phyloP scores from a whole-genome alignment of 23 tunicate species.

The Trididemnum nubilum region DNA sequence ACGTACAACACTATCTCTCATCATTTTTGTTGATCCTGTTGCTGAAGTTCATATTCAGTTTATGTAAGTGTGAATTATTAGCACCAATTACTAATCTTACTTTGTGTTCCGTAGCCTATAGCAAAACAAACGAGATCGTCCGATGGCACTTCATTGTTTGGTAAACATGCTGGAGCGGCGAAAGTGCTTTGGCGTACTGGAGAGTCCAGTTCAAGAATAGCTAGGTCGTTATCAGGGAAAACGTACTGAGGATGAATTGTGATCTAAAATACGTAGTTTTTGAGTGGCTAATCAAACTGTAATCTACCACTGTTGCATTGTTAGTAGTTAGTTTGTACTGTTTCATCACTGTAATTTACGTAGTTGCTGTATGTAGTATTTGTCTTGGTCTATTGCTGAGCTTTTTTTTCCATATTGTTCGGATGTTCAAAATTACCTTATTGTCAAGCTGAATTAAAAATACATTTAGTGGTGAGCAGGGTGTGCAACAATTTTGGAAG shows the following conservation, averaged over 20 bases:
- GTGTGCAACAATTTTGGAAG: too few species aligned
- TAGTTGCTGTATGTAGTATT: too few species aligned
- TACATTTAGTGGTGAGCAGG: too few species aligned
- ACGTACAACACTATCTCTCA: too few species aligned
- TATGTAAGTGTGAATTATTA: too few species aligned
- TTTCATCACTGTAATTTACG: too few species aligned
- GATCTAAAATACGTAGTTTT: not conserved
- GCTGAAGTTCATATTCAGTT: too few species aligned
- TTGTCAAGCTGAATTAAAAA: too few species aligned
- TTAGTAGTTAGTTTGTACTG: not conserved
- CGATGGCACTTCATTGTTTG: constrained; percentile 28
- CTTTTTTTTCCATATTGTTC: too few species aligned
- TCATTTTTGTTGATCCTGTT: too few species aligned
- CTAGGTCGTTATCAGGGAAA: constrained; percentile 25
- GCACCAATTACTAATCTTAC: constrained; percentile 6
- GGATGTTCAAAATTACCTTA: too few species aligned
- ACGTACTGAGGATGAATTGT: not conserved
- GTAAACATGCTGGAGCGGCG: constrained; percentile 28
- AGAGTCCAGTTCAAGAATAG: not conserved
- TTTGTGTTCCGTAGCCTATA: constrained; percentile 17
- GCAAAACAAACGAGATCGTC: constrained; percentile 20
- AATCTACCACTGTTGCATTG: not conserved
- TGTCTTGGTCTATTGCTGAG: too few species aligned
- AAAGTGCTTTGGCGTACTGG: not conserved
- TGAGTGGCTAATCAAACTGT: not conserved